Evolutionary conservation across 2,888 invertebrate species (phyloP).

Genomic region (Agonopterix subpropinquella): DNA sequence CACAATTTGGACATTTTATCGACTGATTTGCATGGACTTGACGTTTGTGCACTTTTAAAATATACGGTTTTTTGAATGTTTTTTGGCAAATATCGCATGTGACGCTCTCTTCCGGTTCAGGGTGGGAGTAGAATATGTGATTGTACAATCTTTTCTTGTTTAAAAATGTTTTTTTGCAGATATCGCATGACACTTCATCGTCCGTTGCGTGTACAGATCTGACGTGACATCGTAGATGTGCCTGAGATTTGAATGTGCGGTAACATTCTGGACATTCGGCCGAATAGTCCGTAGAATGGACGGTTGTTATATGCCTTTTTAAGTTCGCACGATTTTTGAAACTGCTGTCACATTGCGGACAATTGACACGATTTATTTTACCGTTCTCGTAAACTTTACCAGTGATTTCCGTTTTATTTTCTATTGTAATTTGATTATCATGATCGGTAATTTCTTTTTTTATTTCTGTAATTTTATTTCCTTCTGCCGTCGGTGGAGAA

Average conservation of each 20-base stretch:
- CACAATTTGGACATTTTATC: slow-evolving; percentile 24
- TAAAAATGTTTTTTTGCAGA: slow-evolving; percentile 27
- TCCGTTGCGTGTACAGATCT: slow-evolving; percentile 24
- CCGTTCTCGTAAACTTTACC: slow-evolving; percentile 32
- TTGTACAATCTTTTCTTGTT: slow-evolving; percentile 30
- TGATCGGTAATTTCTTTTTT: neutral
- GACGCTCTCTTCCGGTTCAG: slow-evolving; percentile 21
- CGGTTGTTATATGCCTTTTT: slow-evolving; percentile 24
- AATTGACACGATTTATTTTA: slow-evolving; percentile 23
- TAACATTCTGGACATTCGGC: slow-evolving; percentile 28
- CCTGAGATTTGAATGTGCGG: slow-evolving; percentile 26
- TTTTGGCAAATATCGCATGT: slow-evolving; percentile 27
- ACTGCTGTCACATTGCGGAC: slow-evolving; percentile 20
- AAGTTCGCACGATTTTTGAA: slow-evolving; percentile 27
- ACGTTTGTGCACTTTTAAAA: slow-evolving; percentile 30
- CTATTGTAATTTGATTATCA: neutral
- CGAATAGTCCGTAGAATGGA: slow-evolving; percentile 22
- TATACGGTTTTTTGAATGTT: slow-evolving; percentile 26
- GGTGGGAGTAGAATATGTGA: slow-evolving; percentile 34
- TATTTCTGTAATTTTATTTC: neutral
- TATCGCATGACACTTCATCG: slow-evolving; percentile 19
- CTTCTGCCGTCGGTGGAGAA: too few species aligned
- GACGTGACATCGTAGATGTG: slow-evolving; percentile 26
- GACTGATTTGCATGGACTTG: slow-evolving; percentile 25
- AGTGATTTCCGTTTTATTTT: slow-evolving; percentile 8